Conservation (phyloP, 1,140 invertebrate genomes). For the Tribolium castaneum region DNA sequence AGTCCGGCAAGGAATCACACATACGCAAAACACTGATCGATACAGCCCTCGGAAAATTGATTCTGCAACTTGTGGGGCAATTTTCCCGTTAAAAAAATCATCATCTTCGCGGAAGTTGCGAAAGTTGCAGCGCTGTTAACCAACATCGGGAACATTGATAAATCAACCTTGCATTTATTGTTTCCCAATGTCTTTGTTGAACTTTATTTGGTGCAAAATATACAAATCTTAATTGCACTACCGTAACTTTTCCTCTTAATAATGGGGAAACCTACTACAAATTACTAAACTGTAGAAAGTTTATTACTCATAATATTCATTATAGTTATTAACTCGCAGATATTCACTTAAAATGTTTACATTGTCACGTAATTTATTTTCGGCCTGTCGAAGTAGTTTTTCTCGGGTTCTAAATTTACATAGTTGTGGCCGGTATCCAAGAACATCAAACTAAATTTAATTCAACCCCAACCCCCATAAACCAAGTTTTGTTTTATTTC, state of each 20-base stretch:
- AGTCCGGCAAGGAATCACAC: neutral
- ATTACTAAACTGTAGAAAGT: slow-evolving; percentile 26
- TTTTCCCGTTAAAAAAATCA: neutral
- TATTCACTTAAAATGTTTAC: neutral
- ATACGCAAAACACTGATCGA: neutral
- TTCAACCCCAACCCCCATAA: neutral
- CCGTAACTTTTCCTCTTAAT: slow-evolving; percentile 3
- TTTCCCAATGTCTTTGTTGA: neutral
- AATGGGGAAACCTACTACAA: slow-evolving; percentile 10
- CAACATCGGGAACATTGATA: neutral
- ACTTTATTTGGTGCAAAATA: neutral
- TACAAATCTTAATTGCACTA: neutral
- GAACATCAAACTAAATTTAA: neutral
- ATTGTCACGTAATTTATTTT: slow-evolving; percentile 12
- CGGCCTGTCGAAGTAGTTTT: neutral
- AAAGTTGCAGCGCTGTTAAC: neutral
- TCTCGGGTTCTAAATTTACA: neutral
- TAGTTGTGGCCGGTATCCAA: neutral
- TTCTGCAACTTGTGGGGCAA: neutral
- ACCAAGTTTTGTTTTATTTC: neutral
- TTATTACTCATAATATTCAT: slow-evolving; percentile 19
- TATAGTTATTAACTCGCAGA: neutral
- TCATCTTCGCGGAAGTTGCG: slow-evolving; percentile 6
- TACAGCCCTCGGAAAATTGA: neutral
- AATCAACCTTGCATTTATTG: neutral